These are phyloP conservation scores for Drosophila trichaetosa DNA, from an alignment of 2,888 invertebrate species.

Conservation along the genomic window DNA sequence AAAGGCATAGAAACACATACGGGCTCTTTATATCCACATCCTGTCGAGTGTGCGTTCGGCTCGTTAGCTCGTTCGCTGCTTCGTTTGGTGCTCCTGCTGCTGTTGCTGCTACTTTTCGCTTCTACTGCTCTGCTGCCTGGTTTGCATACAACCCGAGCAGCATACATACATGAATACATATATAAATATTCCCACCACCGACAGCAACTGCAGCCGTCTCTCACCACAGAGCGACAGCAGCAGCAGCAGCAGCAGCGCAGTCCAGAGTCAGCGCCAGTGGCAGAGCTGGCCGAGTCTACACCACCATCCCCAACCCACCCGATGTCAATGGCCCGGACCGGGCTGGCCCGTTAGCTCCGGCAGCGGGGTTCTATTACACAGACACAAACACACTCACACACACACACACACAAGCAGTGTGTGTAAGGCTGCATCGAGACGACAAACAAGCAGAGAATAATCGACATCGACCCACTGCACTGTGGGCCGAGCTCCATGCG, in stretches of 20 bases:
- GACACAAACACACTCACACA: slow-evolving; percentile 15
- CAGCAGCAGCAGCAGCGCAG: slow-evolving; percentile 24
- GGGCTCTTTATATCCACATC: slow-evolving; percentile 74
- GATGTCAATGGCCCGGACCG: slow-evolving; percentile 62
- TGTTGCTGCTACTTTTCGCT: slow-evolving; percentile 18
- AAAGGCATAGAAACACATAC: slow-evolving; percentile 18
- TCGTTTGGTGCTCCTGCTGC: slow-evolving; percentile 28
- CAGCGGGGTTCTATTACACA: slow-evolving; percentile 37
- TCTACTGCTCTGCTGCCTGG: slow-evolving; percentile 34
- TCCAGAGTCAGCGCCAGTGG: slow-evolving; percentile 22
- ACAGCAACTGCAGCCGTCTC: slow-evolving; percentile 63
- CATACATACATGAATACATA: slow-evolving; percentile 20
- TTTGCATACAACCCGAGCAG: slow-evolving; percentile 58
- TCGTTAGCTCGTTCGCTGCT: slow-evolving; percentile 70
- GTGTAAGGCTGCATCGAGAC: slow-evolving; percentile 62
- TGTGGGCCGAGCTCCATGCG: slow-evolving; percentile 57
- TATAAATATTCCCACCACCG: slow-evolving; percentile 76
- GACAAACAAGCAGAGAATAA: slow-evolving; percentile 81
- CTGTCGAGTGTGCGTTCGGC: slow-evolving; percentile 70
- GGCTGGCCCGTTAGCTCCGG: slow-evolving; percentile 55
- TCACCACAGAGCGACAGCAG: slow-evolving; percentile 40
- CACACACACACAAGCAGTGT: not conserved
- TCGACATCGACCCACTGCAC: slow-evolving; percentile 80
- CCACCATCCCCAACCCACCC: slow-evolving; percentile 49
- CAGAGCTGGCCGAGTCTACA: slow-evolving; percentile 23